Base-by-base conservation (phyloP, 2,113 vertebrate species). In the Erythrolamprus reginae region DNA sequence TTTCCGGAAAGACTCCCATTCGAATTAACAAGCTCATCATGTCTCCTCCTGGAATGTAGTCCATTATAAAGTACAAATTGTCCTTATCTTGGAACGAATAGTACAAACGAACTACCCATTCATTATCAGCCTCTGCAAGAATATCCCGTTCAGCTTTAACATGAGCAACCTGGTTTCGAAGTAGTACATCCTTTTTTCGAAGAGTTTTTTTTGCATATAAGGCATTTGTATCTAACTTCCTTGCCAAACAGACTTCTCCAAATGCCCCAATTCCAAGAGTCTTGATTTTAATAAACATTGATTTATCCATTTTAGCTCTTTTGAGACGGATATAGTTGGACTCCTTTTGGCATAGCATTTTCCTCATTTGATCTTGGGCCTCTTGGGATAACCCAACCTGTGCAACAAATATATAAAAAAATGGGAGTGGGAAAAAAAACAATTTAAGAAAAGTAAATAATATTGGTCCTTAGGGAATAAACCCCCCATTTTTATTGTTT, bases 21-120 rank as follows among this genome's bases (percentile, higher is more conserved):
- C 99, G 97, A 96, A 99, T 99, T 82, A 99, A 97, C 0, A 99
- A 98, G 94, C 99, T 99, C 99, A 99, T 99, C 99, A 99, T 99
- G 96, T 99, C 99, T n/a, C 99, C 99, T 28, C 99, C 99, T 17
- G 99, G 99, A 96, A 99, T 99, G 96, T 99, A 99, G 97, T 99
- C 99, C 99, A 99, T 99, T 93, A 99, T 99, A 84, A 99, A 99
- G 96, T 99, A 99, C 95, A 99, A 96, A 97, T 98, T 99, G 96
- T 99, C 99, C 93, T 98, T 98, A 96, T 99, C 99, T 95, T 99
- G 99, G 97, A 99, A 99, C 7, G 99, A 99, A 96, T 99, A 99
- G 96, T 99, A 99, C 19, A 99, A 97, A 1, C 99, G 98, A 94
- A 99, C 99, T 90, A 99, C 99, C 99, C 99, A 99, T 91, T 99